A percentile compares a stretch with the other conserved stretches of the same genome.
Conservation (phyloP, 2,888 invertebrate genomes). For the Torymus aiolomorphi region DNA sequence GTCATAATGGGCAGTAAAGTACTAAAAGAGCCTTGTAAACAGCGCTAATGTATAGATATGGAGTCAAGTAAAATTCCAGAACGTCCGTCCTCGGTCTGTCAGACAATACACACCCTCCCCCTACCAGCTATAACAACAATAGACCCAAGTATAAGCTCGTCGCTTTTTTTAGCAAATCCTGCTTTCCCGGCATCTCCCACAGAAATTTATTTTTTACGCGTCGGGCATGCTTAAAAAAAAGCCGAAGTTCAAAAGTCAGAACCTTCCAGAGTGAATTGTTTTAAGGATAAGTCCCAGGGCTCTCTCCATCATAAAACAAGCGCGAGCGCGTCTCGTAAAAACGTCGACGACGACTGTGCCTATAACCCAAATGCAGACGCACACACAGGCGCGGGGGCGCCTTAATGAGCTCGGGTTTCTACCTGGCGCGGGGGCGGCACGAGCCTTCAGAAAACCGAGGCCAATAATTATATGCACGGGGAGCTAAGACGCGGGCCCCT, state of each 20-base stretch:
- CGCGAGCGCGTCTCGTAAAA: conserved; percentile 37
- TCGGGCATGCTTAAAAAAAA: not conserved
- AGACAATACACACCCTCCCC: too few species aligned
- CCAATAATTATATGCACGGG: conserved; percentile 42
- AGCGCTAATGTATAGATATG: too few species aligned
- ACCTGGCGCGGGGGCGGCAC: conserved; percentile 35
- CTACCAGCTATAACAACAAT: too few species aligned
- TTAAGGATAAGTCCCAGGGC: conserved; percentile 37
- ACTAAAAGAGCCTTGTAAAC: too few species aligned
- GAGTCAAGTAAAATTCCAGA: too few species aligned
- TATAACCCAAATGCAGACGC: conserved; percentile 25
- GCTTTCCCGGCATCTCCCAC: too few species aligned
- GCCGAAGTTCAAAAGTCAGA: too few species aligned
- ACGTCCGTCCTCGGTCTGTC: too few species aligned
- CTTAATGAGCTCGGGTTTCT: conserved; percentile 48
- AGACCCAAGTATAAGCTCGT: too few species aligned
- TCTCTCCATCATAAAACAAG: conserved; percentile 30
- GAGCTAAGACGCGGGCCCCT: conserved; percentile 27
- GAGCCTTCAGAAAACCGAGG: not conserved
- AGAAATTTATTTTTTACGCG: too few species aligned
- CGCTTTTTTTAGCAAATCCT: too few species aligned
- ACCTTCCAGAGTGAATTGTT: conserved; percentile 36
- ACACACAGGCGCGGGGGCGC: not conserved
- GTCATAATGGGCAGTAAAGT: too few species aligned
- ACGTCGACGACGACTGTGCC: conserved; percentile 14